A percentile compares a stretch with the other conserved stretches of the same genome.
phyloP scores from a whole-genome alignment of 2,113 vertebrate species.

The Tupaia chinensis region DNA sequence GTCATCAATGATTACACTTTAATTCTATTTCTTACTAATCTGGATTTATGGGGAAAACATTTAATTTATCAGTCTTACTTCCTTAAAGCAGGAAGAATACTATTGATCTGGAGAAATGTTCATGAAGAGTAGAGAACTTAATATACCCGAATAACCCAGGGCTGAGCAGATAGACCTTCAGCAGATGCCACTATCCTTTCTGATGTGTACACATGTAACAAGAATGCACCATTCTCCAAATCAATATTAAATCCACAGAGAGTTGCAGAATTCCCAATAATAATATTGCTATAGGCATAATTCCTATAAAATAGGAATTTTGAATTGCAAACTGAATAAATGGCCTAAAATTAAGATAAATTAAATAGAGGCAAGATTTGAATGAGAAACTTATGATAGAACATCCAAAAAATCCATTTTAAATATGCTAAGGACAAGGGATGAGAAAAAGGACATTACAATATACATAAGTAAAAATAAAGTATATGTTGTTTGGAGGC shows the following conservation, averaged over 20 bases:
- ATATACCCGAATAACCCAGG: background rate
- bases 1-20: background rate
- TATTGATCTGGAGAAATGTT: background rate
- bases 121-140: background rate
- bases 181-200: background rate
- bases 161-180: too few species aligned
- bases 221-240: slow-evolving; percentile 7
- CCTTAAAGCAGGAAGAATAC: background rate
- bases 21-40: background rate
- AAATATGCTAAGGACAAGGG: background rate
- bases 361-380: background rate
- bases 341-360: background rate
- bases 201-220: background rate
- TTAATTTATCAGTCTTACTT: slow-evolving; percentile 7
- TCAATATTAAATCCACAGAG: background rate
- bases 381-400: background rate
- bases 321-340: background rate
- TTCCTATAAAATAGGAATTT: slow-evolving; percentile 11
- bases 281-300: background rate
- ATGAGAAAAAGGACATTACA: background rate
- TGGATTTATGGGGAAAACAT: background rate
- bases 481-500: accelerated
- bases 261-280: background rate
- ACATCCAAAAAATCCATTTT: background rate
- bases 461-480: background rate